These are phyloP conservation scores for Novumbra hubbsi DNA, from an alignment of 2,797 vertebrate genomes.

Conservation along the genomic window DNA sequence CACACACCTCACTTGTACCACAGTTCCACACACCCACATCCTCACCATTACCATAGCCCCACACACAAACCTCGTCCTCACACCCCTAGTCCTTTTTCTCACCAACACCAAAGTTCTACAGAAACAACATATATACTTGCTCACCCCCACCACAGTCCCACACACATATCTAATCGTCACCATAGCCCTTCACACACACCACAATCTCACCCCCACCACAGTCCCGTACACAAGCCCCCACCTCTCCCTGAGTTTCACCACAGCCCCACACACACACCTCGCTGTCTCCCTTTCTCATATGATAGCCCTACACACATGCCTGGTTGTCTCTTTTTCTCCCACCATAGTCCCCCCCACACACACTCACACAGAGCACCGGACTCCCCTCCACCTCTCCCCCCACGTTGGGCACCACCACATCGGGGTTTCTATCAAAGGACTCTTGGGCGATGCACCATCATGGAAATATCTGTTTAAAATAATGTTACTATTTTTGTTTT, in stretches of 20 bases:
- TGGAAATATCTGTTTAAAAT: constrained; percentile 74
- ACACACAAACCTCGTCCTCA: constrained; percentile 9
- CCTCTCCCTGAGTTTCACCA: constrained; percentile 39
- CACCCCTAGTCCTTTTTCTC: constrained; percentile 26
- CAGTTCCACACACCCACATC: constrained; percentile 38
- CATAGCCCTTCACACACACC: constrained; percentile 24
- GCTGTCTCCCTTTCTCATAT: constrained; percentile 42
- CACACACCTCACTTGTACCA: constrained; percentile 27
- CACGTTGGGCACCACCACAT: constrained; percentile 67
- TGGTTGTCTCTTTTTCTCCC: constrained; percentile 25
- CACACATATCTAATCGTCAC: not conserved
- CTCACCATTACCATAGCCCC: constrained; percentile 6
- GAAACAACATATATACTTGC: constrained; percentile 35
- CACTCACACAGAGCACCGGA: constrained; percentile 57
- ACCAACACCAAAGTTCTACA: not conserved
- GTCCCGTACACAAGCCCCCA: constrained; percentile 26
- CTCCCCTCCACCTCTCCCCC: constrained; percentile 60
- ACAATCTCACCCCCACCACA: constrained; percentile 14
- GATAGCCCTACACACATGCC: constrained; percentile 32
- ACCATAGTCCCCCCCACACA: constrained; percentile 33
- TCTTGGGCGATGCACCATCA: constrained; percentile 73
- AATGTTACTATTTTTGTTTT: not conserved
- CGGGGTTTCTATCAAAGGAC: constrained; percentile 71
- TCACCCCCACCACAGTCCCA: constrained; percentile 14
- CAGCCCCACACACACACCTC: constrained; percentile 30